These are phyloP conservation scores for Drosophila testacea DNA, from an alignment of 2,888 invertebrate genomes.

Conservation along the genomic window DNA sequence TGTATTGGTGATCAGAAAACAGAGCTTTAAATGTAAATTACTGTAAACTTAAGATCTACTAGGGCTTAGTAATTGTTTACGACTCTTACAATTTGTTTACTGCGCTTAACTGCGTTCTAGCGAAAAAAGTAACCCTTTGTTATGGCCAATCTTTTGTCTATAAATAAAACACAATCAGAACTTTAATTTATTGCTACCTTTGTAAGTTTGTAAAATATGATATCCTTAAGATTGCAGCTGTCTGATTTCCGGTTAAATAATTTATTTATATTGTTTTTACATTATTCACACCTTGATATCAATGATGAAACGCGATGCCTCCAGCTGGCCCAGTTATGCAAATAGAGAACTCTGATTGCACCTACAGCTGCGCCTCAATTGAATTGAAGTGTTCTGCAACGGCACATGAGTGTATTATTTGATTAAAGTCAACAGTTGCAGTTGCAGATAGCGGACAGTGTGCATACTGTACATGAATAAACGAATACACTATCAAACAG, in stretches of 20 bases:
- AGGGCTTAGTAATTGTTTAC: background rate
- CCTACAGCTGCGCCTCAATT: conserved; percentile 52
- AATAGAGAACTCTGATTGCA: conserved; percentile 64
- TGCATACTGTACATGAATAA: background rate
- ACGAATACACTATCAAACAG: conserved; percentile 31
- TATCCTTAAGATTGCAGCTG: conserved; percentile 27
- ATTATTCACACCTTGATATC: conserved; percentile 47
- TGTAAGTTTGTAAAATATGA: background rate
- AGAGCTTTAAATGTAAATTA: background rate
- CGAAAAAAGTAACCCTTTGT: conserved; percentile 11
- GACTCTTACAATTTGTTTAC: conserved; percentile 4
- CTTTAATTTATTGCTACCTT: conserved; percentile 24
- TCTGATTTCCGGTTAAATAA: conserved; percentile 30
- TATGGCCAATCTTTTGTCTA: background rate
- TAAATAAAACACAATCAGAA: background rate
- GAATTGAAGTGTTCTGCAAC: conserved; percentile 40
- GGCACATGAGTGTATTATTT: conserved; percentile 46
- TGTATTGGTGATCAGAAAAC: background rate
- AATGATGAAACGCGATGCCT: conserved; percentile 23
- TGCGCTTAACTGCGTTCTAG: conserved; percentile 3
- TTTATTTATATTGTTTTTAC: conserved; percentile 17
- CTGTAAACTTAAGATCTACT: background rate
- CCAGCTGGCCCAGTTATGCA: conserved; percentile 57
- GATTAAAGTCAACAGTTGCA: conserved; percentile 66
- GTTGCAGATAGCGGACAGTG: conserved; percentile 25